Percentiles rank a stretch among this genome's conserved stretches.
phyloP scores from a whole-genome alignment of 1,140 invertebrate genomes.

The Periplaneta americana region DNA sequence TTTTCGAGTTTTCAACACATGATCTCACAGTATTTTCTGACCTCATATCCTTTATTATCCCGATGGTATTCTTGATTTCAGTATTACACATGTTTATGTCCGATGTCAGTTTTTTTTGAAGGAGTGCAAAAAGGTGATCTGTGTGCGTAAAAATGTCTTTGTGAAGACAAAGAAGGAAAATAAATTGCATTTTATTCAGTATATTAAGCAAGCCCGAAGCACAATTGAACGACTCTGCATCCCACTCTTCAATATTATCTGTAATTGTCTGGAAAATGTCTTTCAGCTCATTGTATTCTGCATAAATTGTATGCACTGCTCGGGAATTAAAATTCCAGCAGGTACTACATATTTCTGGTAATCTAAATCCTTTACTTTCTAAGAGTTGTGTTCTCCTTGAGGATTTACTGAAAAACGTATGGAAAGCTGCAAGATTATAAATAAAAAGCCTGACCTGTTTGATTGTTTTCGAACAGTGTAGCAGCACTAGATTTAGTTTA shows the following conservation, averaged over 20 bases:
- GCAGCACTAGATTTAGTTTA: neutral
- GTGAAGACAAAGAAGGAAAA: neutral
- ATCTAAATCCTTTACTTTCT: neutral
- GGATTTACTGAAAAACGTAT: neutral
- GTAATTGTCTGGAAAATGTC: too few relatives aligned
- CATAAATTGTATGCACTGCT: too few relatives aligned
- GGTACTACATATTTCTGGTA: too few relatives aligned
- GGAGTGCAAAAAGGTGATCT: neutral
- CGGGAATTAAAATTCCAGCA: too few relatives aligned
- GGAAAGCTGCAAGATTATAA: neutral
- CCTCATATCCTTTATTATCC: neutral
- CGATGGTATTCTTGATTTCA: neutral
- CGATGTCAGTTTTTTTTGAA: neutral
- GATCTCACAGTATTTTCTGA: too few relatives aligned
- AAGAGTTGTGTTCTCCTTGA: neutral
- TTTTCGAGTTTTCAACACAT: too few relatives aligned
- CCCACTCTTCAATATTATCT: neutral
- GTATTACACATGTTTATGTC: too few relatives aligned
- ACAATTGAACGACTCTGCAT: neutral
- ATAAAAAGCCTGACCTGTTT: slow-evolving; percentile 1
- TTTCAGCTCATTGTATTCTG: too few relatives aligned
- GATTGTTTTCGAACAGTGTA: neutral
- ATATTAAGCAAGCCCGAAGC: neutral
- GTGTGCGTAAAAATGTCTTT: neutral
- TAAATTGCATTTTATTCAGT: too few relatives aligned